Evolutionary conservation across 2,888 invertebrate species (phyloP).

Genomic region (Aradus depressus): DNA sequence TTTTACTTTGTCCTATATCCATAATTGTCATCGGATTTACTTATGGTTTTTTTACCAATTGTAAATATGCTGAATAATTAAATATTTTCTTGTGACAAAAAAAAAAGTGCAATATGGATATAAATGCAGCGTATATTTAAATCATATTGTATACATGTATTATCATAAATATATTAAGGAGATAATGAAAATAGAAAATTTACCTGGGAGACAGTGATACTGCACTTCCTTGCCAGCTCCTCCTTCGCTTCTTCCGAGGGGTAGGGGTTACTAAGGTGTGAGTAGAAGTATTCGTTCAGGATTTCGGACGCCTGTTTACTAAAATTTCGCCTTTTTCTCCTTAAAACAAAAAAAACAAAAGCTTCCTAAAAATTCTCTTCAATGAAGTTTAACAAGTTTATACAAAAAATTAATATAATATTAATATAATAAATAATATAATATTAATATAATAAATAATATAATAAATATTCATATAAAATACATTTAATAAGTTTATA

Average conservation of each 20-base stretch:
- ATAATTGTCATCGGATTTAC: too few relatives aligned
- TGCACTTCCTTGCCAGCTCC: constrained; percentile 96
- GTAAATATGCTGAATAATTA: too few relatives aligned
- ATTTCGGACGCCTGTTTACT: constrained; percentile 99
- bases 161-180: constrained; percentile 5
- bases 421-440: too few relatives aligned
- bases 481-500: too few relatives aligned
- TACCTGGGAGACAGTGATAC: constrained; percentile 94
- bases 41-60: too few relatives aligned
- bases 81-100: background rate
- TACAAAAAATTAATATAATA: too few relatives aligned
- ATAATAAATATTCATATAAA: too few relatives aligned
- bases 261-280: constrained; percentile 98
- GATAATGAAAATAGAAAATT: constrained; percentile 30
- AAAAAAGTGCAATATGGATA: background rate
- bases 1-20: too few relatives aligned
- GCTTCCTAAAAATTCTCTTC: constrained; percentile 14
- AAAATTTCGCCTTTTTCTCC: constrained; percentile 85
- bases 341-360: constrained; percentile 23
- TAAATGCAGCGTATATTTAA: background rate
- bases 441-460: too few relatives aligned
- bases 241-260: constrained; percentile 99
- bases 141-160: background rate
- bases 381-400: too few relatives aligned
- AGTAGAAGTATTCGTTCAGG: constrained; percentile 99